Evolutionary conservation across 2,888 invertebrate genomes (phyloP), one percentile per base, ranked within the genome.

Genomic region (Tanypteryx hageni): DNA sequence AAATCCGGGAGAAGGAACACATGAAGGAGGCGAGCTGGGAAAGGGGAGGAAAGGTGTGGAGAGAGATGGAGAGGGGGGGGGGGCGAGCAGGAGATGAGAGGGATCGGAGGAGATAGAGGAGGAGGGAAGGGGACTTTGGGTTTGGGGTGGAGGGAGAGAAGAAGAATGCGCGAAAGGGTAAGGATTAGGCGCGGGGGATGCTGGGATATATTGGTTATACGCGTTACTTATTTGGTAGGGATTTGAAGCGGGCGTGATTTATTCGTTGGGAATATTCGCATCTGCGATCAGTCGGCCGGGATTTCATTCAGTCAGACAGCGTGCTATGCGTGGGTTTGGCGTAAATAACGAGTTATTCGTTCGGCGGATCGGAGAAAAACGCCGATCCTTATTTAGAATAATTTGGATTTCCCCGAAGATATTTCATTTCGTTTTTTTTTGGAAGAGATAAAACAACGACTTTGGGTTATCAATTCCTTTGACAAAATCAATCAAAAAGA

Each of bases 221-320:
- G 89, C 89, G 89, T 89, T 89, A 89, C 89, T 89, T 89, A 89
- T 89, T 89, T 89, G 89, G 89, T 68, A 61, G 89, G 89, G 89
- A 89, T 89, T 89, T 61, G 89, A 89, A 89, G 89, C 89, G 89
- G 44, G 31, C 61, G 64, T 89, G 89, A 89, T 89, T 61, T 89
- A 89, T 89, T 89, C 89, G 89, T 68, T 89, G 89, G 89, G 89
- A 89, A 89, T 64, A 89, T 89, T 64, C 89, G n/a, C 89, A 89
- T 89, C 89, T 89, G 89, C 89, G 89, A 89, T 89, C 89, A 44
- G 31, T 64, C 44, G 64, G 10, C 61, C 64, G 89, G 68, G 64
- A 56, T 89, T 61, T 64, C 89, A 89, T 89, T 89, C 64, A 61
- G 89, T 89, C 64, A 89, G 89, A 89, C 89, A 64, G 64, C n/a